Base-by-base conservation (phyloP, 2,888 invertebrate species). In the Dryobotodes eremita region DNA sequence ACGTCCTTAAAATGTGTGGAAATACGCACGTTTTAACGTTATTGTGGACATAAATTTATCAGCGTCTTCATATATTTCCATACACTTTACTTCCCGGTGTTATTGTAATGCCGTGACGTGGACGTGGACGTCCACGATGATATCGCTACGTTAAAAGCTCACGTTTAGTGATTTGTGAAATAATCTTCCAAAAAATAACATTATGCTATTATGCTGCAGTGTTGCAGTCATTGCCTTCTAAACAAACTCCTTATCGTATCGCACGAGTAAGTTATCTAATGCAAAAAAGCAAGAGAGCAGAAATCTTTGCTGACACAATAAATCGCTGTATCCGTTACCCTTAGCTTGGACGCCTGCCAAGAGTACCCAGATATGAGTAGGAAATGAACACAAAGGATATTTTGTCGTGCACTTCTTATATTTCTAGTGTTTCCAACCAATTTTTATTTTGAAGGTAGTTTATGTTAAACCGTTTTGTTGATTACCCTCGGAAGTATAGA, bases 261-360 rank as follows among this genome's bases (percentile, higher is more conserved):
- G 36, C 23, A 23, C 13, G 26, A 46, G 42, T 50, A 82, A 75
- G 73, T 73, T 46, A 78, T 65, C 13, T 72, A 66, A 64, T 48
- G 62, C 13, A 65, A 73, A 77, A 74, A 69, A 61, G 71, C 69
- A 61, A 72, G 61, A 72, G 64, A 77, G 50, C 80, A 78, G 74
- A 77, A 79, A 84, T 86, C 65, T 31, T 66, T 79, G 79, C 81
- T 80, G 82, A 83, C 81, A 80, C 84, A 86, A 81, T 83, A 84
- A 85, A 86, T 86, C 79, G 77, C 82, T 74, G 77, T 86, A 89
- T 89, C 89, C 86, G 79, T 76, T 70, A 81, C 83, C 78, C 80
- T 75, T 61, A 77, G 36, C 57, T 88, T 91, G 91, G 91, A 80
- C 48, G 46, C 46, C 55, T 73, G 91, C 92, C 92, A 92, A 83